These are phyloP conservation scores for Leptinotarsa rubiginosa DNA, from an alignment of 2,888 invertebrate genomes.

Conservation along the genomic window DNA sequence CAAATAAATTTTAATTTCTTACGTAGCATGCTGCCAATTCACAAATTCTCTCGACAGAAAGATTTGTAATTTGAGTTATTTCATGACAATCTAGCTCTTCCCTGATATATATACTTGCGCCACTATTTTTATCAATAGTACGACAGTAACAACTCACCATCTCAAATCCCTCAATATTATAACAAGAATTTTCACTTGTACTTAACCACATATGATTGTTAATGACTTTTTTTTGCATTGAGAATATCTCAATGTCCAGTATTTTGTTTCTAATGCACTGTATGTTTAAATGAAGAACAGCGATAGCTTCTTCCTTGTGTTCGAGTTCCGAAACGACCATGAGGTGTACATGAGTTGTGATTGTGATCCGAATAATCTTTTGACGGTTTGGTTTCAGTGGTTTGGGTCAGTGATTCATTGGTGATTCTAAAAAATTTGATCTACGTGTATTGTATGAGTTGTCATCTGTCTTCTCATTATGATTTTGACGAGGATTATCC, in stretches of 20 bases:
- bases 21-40: slow-evolving; percentile 13
- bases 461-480: not conserved
- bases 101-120: slow-evolving; percentile 10
- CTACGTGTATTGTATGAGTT: not conserved
- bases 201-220: slow-evolving; percentile 7
- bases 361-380: not conserved
- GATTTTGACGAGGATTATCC: not conserved
- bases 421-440: slow-evolving; percentile 11
- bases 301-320: slow-evolving; percentile 6
- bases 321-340: slow-evolving; percentile 13
- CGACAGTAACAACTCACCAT: not conserved
- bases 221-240: slow-evolving; percentile 2
- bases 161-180: not conserved
- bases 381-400: no score
- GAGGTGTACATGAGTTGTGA: slow-evolving; percentile 5
- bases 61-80: not conserved
- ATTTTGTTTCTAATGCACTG: slow-evolving; percentile 12
- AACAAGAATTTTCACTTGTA: slow-evolving; percentile 8
- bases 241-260: not conserved
- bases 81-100: not conserved
- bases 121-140: not conserved
- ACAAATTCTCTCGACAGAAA: slow-evolving; percentile 10
- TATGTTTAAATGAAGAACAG: slow-evolving; percentile 3
- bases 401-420: slow-evolving; percentile 19
- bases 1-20: not conserved